Base-by-base conservation (phyloP, 2,888 invertebrate species). In the Exocentrus adspersus region DNA sequence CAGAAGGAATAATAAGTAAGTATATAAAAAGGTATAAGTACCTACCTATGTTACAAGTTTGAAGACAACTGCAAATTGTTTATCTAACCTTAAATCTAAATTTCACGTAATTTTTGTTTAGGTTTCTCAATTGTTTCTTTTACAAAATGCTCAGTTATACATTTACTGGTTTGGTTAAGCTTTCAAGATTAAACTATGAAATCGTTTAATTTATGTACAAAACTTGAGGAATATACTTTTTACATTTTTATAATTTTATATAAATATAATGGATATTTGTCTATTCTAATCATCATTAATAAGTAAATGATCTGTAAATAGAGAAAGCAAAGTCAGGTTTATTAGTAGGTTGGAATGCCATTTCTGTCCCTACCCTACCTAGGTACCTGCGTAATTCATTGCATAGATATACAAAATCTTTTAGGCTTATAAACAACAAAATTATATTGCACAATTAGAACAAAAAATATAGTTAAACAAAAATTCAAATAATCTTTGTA, bases 21-120 rank as follows among this genome's bases (percentile, higher is more conserved):
- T 72, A 70, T 73, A 68, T 72, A 69, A 73, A 74, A 72, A 71
- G 70, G 67, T 67, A 67, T 63, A n/a, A n/a, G n/a, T n/a, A n/a
- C n/a, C n/a, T n/a, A n/a, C n/a, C n/a, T n/a, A 58, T 67, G 67
- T 68, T 62, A 62, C 62, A 65, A 70, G 67, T 71, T 66, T 69
- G 58, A 66, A 72, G 68, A 71, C 62, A 65, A 65, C 71, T 70
- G 71, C 67, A 68, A 69, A 71, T 69, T 60, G 59, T 62, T 69
- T 66, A 68, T 61, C 69, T 69, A 69, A 64, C 53, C 52, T 68
- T 69, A 65, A 52, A 50, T 43, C 64, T 70, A 67, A 54, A 70
- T 60, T 65, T 68, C 59, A 62, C 58, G 46, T 41, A 32, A 50
- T 42, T 56, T 64, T 45, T 32, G 50, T 51, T 60, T 61, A 61